Base-by-base conservation (phyloP, 2,888 invertebrate genomes). In the Gibbula magus region DNA sequence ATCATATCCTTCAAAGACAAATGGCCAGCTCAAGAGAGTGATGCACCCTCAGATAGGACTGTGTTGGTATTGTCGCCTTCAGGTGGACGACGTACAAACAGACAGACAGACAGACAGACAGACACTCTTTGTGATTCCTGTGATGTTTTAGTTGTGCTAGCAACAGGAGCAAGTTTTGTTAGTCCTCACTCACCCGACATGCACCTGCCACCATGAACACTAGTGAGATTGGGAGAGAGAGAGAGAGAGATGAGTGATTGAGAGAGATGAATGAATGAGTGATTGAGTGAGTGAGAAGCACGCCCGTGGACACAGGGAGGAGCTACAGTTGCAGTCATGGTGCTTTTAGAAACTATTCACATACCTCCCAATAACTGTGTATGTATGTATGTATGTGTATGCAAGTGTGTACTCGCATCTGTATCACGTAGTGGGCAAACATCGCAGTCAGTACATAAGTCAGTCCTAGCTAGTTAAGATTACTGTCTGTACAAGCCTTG, bases 101-200 rank as follows among this genome's bases (percentile, higher is more conserved):
- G 5, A 45, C 45, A 13, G 1, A 45, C 13, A 29, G 22, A 25
- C 61, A 61, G 29, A 61, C 29, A 29, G 29, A 29, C 61, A 61
- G 20, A 56, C 20, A 18, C 22, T 25, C 10, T 29, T 61, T 61
- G 29, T 18, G 61, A 61, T 61, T 61, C 61, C 61, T 61, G 61
- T 61, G 61, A 61, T 61, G 61, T 61, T 61, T 61, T 61, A 61
- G 61, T 61, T 61, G 61, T 61, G 61, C 61, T 61, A 61, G 61
- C 20, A 25, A 61, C 29, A 61, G 61, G 29, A 29, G 61, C 61
- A 61, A 29, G 18, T 22, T 29, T 61, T 61, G 61, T 61, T 61
- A 25, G 61, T 61, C 22, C 18, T 61, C 61, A 61, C 16, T 61
- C 61, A 54, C 29, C 61, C 61, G 25, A 61, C 61, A 29, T 16